These are phyloP conservation scores for Drosophila mulleri DNA, from an alignment of 2,888 invertebrate genomes.

Conservation along the genomic window DNA sequence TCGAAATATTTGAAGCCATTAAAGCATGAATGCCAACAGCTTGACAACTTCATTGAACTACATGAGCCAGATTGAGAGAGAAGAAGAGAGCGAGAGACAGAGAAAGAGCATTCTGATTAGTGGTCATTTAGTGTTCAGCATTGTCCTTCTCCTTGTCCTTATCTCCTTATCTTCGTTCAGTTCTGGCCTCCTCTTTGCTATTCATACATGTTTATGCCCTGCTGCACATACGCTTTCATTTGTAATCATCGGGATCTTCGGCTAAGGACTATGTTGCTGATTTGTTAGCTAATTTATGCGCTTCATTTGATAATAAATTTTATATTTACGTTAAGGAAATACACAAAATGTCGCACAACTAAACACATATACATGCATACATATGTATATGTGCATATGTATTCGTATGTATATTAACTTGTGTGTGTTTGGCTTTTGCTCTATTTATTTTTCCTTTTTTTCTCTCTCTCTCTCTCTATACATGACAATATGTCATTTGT, in stretches of 20 bases:
- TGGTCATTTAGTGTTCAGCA: conserved; percentile 13
- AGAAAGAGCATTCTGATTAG: conserved; percentile 17
- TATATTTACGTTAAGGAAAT: conserved; percentile 72
- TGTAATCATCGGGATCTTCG: conserved; percentile 56
- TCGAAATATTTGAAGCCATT: conserved; percentile 4
- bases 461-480: conserved; percentile 26
- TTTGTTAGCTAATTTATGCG: conserved; percentile 79
- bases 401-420: neutral
- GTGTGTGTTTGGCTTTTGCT: conserved; percentile 24
- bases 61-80: neutral
- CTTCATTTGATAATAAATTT: conserved; percentile 79
- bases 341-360: conserved; percentile 49
- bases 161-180: neutral
- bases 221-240: conserved; percentile 34
- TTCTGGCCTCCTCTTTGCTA: neutral
- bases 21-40: conserved; percentile 4
- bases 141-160: neutral
- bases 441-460: conserved; percentile 21
- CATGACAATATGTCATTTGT: conserved; percentile 78
- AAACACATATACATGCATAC: conserved; percentile 8
- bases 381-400: too few species aligned
- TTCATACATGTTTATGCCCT: conserved; percentile 9
- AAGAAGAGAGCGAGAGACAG: neutral
- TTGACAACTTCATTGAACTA: neutral
- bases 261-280: conserved; percentile 56